Percentiles rank a stretch among this genome's conserved stretches.
These are phyloP conservation scores for Lasiommata megera DNA, from an alignment of 2,888 invertebrate species.

Conservation along the genomic window DNA sequence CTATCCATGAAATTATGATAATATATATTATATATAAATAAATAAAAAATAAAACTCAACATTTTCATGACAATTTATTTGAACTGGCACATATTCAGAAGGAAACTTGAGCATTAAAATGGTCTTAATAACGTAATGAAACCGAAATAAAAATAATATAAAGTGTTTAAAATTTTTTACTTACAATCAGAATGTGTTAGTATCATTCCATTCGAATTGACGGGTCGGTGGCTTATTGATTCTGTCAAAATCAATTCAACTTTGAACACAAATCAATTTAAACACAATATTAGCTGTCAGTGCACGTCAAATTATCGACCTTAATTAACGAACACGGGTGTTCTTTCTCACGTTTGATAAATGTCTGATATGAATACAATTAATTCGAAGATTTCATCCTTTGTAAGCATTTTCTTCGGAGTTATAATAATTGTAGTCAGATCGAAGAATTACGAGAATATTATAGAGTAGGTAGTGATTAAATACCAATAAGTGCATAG, in stretches of 20 bases:
- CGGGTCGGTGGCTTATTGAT: slow-evolving; percentile 76
- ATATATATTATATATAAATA: too few species aligned
- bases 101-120: too few species aligned
- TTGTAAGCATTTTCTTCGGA: slow-evolving; percentile 23
- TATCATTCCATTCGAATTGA: slow-evolving; percentile 30
- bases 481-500: background rate
- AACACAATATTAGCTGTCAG: slow-evolving; percentile 76
- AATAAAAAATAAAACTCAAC: too few species aligned
- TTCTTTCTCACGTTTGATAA: slow-evolving; percentile 64
- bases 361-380: slow-evolving; percentile 36
- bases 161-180: background rate
- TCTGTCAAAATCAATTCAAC: slow-evolving; percentile 79
- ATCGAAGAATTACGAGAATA: slow-evolving; percentile 13
- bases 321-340: slow-evolving; percentile 65
- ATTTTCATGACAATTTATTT: too few species aligned
- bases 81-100: too few species aligned
- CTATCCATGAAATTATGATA: too few species aligned
- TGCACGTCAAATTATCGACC: slow-evolving; percentile 71
- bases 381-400: slow-evolving; percentile 21
- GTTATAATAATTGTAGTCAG: slow-evolving; percentile 17
- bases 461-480: slow-evolving; percentile 4
- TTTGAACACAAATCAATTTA: slow-evolving; percentile 80
- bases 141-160: too few species aligned
- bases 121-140: too few species aligned
- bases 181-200: background rate